phyloP scores from a whole-genome alignment of 2,888 invertebrate species.

The Ptychoptera albimana region DNA sequence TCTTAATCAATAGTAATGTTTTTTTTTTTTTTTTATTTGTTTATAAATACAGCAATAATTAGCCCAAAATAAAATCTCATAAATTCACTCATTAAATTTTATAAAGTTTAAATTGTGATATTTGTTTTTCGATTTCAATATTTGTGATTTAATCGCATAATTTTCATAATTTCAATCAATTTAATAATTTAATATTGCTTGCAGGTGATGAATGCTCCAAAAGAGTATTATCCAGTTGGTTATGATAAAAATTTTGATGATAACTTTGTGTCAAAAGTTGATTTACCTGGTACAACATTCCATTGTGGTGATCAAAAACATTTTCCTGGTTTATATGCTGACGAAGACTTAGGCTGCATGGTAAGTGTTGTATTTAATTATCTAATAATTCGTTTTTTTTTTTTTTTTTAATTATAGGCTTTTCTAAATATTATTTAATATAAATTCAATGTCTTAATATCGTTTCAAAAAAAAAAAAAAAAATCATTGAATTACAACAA shows the following conservation, averaged over 20 bases:
- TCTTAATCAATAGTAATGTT: too few species aligned
- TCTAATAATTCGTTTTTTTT: too few species aligned
- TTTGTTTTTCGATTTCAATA: background rate
- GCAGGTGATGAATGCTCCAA: slow-evolving; percentile 77
- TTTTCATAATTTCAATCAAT: slow-evolving; percentile 15
- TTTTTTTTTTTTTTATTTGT: too few species aligned
- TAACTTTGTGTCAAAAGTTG: slow-evolving; percentile 69
- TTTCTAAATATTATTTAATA: too few species aligned
- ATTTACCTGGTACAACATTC: slow-evolving; percentile 68
- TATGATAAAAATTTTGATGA: slow-evolving; percentile 84
- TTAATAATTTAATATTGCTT: background rate
- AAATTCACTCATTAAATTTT: too few species aligned
- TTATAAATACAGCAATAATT: too few species aligned
- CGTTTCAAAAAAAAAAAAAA: too few species aligned
- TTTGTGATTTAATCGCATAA: slow-evolving; percentile 14
- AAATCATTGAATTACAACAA: too few species aligned
- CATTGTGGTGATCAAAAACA: slow-evolving; percentile 80
- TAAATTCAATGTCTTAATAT: too few species aligned
- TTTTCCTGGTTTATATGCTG: slow-evolving; percentile 78
- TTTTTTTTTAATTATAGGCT: too few species aligned
- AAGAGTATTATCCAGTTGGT: slow-evolving; percentile 74
- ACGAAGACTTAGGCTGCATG: slow-evolving; percentile 80
- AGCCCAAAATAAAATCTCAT: too few species aligned
- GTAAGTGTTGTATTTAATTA: slow-evolving; percentile 33
- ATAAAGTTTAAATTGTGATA: background rate